Percentiles rank a stretch among this genome's conserved stretches.
phyloP scores from a whole-genome alignment of 2,113 vertebrate genomes.

The Ammodramus savannarum region DNA sequence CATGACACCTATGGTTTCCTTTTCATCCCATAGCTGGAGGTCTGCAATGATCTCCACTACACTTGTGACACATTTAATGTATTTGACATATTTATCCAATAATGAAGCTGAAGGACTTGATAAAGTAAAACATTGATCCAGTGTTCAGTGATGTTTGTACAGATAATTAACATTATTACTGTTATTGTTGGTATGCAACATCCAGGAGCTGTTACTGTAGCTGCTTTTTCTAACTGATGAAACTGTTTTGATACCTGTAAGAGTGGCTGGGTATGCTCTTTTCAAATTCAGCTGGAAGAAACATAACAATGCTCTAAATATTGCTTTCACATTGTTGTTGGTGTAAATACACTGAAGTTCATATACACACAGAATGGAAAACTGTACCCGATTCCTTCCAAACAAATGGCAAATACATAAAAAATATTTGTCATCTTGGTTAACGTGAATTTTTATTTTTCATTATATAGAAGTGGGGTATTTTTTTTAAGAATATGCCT shows the following conservation, averaged over 20 bases:
- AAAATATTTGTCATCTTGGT: background rate
- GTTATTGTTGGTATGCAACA: background rate
- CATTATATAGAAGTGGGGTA: accelerated
- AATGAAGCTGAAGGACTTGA: background rate
- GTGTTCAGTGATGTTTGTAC: background rate
- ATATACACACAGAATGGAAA: background rate
- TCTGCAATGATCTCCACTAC: background rate
- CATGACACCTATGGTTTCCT: accelerated
- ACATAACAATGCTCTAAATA: background rate
- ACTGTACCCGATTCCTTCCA: background rate
- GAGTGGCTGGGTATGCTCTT: background rate
- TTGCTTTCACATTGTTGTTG: background rate
- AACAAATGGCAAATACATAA: background rate
- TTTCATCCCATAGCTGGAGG: background rate
- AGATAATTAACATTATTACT: background rate
- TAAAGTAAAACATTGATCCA: background rate
- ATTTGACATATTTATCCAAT: background rate
- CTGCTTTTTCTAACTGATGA: background rate
- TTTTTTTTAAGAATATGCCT: background rate
- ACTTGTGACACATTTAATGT: background rate
- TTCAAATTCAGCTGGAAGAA: background rate
- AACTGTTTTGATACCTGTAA: background rate
- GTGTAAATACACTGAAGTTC: background rate
- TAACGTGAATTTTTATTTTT: background rate
- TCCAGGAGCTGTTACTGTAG: background rate